These are phyloP conservation scores for Standfussiana lucernea DNA, from an alignment of 2,888 invertebrate genomes.

Conservation along the genomic window DNA sequence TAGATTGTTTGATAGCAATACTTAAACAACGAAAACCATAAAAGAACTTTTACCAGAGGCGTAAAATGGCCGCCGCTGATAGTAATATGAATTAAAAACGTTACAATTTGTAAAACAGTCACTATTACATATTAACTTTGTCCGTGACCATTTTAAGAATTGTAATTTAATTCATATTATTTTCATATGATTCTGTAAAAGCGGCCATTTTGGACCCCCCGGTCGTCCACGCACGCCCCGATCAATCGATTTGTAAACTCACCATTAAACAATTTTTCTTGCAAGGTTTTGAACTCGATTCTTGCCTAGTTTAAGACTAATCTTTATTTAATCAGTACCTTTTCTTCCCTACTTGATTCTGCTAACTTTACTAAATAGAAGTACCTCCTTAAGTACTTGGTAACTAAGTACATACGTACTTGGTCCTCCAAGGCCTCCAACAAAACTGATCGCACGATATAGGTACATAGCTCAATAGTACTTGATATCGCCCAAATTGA, in stretches of 20 bases:
- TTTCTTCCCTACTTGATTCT: background rate
- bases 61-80: too few species aligned
- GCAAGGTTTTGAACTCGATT: background rate
- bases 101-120: too few species aligned
- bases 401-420: background rate
- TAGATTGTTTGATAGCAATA: background rate
- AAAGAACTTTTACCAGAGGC: too few species aligned
- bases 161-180: too few species aligned
- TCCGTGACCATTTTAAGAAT: too few species aligned
- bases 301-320: background rate
- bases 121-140: too few species aligned
- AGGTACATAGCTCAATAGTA: background rate
- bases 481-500: conserved; percentile 15
- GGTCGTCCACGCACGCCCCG: background rate
- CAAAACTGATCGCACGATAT: background rate
- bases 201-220: too few species aligned
- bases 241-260: background rate
- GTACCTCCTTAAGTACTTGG: too few species aligned
- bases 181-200: too few species aligned
- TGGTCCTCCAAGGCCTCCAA: background rate
- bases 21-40: too few species aligned
- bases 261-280: background rate
- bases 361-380: background rate
- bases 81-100: too few species aligned
- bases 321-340: background rate